Evolutionary conservation across 2,888 invertebrate genomes (phyloP), one percentile per base, ranked within the genome.

Genomic region (Pollenia amentaria): DNA sequence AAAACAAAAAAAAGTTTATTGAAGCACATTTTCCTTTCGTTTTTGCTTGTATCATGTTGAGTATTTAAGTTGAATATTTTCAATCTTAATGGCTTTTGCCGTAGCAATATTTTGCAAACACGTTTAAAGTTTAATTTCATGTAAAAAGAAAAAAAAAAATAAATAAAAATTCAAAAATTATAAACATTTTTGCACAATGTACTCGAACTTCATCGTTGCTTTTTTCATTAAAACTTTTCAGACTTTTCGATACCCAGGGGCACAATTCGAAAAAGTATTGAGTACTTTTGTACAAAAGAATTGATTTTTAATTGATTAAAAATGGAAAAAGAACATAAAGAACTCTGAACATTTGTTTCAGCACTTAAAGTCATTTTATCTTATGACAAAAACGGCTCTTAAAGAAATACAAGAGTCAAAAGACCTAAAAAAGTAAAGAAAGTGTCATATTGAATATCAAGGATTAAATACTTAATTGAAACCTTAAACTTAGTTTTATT

Each of bases 221-320:
- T 51, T 42, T 67, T 51, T 44, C 29, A 10, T 53, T 38, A 67
- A 77, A 77, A 77, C 55, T 77, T 65, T 77, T 12, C 18, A 77
- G 77, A 67, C 77, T 67, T 77, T 12, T 62, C n/a, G n/a, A 42
- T 21, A 40, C 18, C 75, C 16, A 12, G 14, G 16, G 40, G 40
- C 44, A 42, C 21, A 29, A 16, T 53, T 53, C 14, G 16, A 55
- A 38, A 55, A 46, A 69, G n/a, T 78, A 69, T 69, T 78, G 14
- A 38, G 12, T 65, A 16, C 44, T 46, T 40, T 3, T 29, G 29
- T 29, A 6, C 4, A 29, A 7, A 10, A 38, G 3, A 55, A 67
- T 57, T 46, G 9, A 67, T 38, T 18, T 29, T 67, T 46, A 55
- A 77, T 67, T 44, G 18, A 51, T 48, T 62, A 10, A 14, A 38